These are phyloP conservation scores for Falcunculus frontatus DNA, from an alignment of 2,113 vertebrate genomes.

Conservation along the genomic window DNA sequence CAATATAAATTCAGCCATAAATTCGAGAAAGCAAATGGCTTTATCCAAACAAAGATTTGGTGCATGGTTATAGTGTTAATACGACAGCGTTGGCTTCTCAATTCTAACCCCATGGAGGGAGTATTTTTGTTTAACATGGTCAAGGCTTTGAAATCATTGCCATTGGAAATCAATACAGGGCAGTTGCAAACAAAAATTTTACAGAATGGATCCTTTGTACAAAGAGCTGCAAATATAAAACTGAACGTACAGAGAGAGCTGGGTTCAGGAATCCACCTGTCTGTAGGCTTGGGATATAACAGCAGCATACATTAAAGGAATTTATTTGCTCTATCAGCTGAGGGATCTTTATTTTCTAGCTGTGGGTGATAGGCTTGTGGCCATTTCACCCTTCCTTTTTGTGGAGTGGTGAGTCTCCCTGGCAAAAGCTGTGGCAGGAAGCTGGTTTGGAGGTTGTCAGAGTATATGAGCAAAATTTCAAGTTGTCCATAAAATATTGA, in stretches of 20 bases:
- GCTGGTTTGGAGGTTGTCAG: background rate
- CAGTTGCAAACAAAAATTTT: background rate
- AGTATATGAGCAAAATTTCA: background rate
- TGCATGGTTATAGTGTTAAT: background rate
- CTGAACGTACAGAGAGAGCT: background rate
- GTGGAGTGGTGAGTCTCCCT: background rate
- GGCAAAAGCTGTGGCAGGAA: background rate
- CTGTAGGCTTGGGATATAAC: background rate
- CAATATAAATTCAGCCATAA: conserved; percentile 27
- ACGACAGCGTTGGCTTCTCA: background rate
- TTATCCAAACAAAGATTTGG: conserved; percentile 47
- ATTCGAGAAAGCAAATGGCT: conserved; percentile 37
- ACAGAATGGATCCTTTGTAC: background rate
- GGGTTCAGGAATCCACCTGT: background rate
- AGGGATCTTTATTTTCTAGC: background rate
- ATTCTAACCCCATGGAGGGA: background rate
- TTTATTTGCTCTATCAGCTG: background rate
- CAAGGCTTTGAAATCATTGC: background rate
- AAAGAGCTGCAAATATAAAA: background rate
- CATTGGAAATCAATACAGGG: background rate
- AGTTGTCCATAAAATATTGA: background rate
- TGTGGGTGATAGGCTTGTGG: background rate
- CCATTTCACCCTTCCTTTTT: background rate
- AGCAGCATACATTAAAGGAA: background rate
- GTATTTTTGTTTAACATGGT: background rate